Percentiles rank a stretch among this genome's conserved stretches.
These are phyloP conservation scores for Planococcus citri DNA, from an alignment of 1,140 invertebrate species.

Conservation along the genomic window DNA sequence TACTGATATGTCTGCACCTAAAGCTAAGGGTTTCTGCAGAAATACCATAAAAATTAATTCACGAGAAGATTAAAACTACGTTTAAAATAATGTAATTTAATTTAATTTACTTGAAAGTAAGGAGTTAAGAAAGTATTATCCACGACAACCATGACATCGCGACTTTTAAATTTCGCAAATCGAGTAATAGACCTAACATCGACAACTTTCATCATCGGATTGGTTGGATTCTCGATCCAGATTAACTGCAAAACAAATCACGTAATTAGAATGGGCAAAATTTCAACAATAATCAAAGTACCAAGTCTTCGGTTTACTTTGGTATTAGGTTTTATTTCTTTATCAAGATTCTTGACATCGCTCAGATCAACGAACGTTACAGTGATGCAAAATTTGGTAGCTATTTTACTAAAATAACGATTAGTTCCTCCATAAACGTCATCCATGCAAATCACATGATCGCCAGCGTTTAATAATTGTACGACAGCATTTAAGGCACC, in stretches of 20 bases:
- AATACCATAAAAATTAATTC: slow-evolving; percentile 26
- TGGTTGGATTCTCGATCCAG: slow-evolving; percentile 97
- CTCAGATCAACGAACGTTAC: slow-evolving; percentile 72
- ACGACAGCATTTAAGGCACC: slow-evolving; percentile 66
- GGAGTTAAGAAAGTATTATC: slow-evolving; percentile 96
- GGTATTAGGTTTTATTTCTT: slow-evolving; percentile 65
- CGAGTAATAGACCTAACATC: slow-evolving; percentile 70
- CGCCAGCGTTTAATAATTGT: slow-evolving; percentile 64
- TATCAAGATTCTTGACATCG: slow-evolving; percentile 49
- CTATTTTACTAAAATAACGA: slow-evolving; percentile 45
- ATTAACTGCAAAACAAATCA: slow-evolving; percentile 52
- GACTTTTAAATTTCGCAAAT: slow-evolving; percentile 41
- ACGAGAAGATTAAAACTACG: not conserved
- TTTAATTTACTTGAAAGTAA: slow-evolving; percentile 67
- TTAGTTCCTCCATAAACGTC: slow-evolving; percentile 94
- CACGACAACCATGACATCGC: slow-evolving; percentile 72
- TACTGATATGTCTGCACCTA: slow-evolving; percentile 83
- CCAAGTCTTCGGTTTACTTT: slow-evolving; percentile 46
- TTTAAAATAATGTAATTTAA: not conserved
- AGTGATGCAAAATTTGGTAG: slow-evolving; percentile 53
- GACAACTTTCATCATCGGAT: slow-evolving; percentile 82
- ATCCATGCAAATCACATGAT: slow-evolving; percentile 83
- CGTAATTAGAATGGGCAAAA: too few relatives aligned
- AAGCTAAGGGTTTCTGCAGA: slow-evolving; percentile 60
- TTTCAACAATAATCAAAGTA: slow-evolving; percentile 21